phyloP scores from a whole-genome alignment of 30 jellyfish, hydroid and myxozoan genomes.

The Hydra vulgaris region DNA sequence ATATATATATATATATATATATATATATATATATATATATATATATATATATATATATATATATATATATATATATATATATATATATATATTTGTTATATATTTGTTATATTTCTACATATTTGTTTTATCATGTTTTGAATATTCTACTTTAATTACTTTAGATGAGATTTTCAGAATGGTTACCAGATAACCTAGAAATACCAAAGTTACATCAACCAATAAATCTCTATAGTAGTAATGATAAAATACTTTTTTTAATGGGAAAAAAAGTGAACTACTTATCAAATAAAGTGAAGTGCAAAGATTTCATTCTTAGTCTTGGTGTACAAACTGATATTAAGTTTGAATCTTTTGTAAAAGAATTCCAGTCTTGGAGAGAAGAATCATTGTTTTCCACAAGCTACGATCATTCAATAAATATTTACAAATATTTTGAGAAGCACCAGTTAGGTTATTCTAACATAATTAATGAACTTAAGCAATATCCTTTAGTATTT shows the following conservation, averaged over 20 bases:
- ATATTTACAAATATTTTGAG: constrained; percentile 34
- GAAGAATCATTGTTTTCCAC: constrained; percentile 35
- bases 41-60: too few species aligned
- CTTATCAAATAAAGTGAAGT: background rate
- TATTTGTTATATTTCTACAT: too few species aligned
- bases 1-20: too few species aligned
- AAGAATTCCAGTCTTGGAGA: constrained; percentile 41
- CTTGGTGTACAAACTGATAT: constrained; percentile 33
- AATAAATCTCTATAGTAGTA: constrained; percentile 19
- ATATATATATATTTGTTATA: too few species aligned
- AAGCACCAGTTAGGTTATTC: background rate
- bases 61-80: too few species aligned
- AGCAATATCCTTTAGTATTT: constrained; percentile 29
- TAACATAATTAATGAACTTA: background rate
- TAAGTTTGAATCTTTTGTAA: constrained; percentile 26
- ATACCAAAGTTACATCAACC: constrained; percentile 21
- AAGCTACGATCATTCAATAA: constrained; percentile 41
- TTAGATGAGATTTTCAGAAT: constrained; percentile 4
- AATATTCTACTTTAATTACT: background rate
- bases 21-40: too few species aligned
- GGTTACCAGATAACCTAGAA: constrained; percentile 2
- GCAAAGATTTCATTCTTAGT: constrained; percentile 11
- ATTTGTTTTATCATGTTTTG: background rate
- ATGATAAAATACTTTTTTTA: constrained; percentile 1
- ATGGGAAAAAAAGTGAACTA: constrained; percentile 21